Evolutionary conservation across 2,113 vertebrate species (phyloP).

Genomic region (Tetrao urogallus): DNA sequence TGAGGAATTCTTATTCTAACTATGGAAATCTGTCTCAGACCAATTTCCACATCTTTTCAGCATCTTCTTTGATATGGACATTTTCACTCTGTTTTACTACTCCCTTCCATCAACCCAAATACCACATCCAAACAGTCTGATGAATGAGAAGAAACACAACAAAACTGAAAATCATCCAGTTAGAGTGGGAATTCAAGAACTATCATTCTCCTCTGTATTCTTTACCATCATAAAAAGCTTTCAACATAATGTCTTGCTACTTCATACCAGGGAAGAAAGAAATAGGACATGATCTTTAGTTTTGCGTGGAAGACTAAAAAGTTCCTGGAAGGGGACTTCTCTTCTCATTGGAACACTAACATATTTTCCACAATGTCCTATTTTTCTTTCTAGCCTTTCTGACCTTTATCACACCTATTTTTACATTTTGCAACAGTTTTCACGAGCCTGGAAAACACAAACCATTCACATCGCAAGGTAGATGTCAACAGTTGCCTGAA

Average conservation of each 20-base stretch:
- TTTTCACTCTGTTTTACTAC: not conserved
- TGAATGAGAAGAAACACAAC: constrained; percentile 34
- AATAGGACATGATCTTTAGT: not conserved
- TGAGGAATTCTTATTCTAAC: constrained; percentile 46
- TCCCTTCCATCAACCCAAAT: not conserved
- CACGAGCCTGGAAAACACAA: not conserved
- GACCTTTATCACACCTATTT: not conserved
- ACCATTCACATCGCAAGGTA: not conserved
- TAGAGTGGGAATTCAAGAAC: not conserved
- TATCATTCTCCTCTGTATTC: not conserved
- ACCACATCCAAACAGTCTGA: constrained; percentile 22
- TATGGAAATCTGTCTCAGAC: constrained; percentile 30
- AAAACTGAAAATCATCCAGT: constrained; percentile 24
- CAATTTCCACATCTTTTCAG: constrained; percentile 60
- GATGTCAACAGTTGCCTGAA: not conserved
- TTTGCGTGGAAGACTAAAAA: not conserved
- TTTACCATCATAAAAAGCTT: not conserved
- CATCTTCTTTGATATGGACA: constrained; percentile 40
- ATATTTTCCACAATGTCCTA: not conserved
- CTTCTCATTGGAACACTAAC: not conserved
- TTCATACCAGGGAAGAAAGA: not conserved
- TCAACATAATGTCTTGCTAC: not conserved
- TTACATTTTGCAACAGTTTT: not conserved
- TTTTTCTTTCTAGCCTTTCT: not conserved
- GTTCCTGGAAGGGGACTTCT: not conserved